Conservation (phyloP, 2,888 invertebrate genomes). For the Shargacucullia verbasci region DNA sequence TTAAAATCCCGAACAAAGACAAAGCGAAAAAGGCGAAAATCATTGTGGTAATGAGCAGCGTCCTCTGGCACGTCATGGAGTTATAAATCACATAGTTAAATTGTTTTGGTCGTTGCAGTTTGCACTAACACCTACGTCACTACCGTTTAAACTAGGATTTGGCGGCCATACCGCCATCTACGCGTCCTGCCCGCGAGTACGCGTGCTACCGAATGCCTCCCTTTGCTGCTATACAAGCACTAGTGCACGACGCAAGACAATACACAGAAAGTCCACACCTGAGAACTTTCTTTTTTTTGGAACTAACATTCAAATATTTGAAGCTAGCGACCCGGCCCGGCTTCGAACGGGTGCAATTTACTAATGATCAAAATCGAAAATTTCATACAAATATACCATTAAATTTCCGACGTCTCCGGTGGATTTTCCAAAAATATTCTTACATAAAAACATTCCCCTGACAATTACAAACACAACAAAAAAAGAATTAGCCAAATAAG, state of each 20-base stretch:
- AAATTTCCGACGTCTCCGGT: too few relatives aligned
- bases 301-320: too few relatives aligned
- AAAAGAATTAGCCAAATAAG: too few relatives aligned
- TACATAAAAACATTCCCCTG: too few relatives aligned
- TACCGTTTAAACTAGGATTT: conserved; percentile 17
- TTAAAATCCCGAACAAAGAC: conserved; percentile 67
- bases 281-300: too few relatives aligned
- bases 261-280: conserved; percentile 18
- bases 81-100: conserved; percentile 58
- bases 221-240: conserved; percentile 27
- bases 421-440: too few relatives aligned
- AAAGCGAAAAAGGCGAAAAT: conserved; percentile 71
- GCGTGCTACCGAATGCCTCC: conserved; percentile 50
- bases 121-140: conserved; percentile 56
- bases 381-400: too few relatives aligned
- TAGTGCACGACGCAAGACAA: not conserved
- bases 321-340: too few relatives aligned
- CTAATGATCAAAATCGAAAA: too few relatives aligned
- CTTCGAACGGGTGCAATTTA: too few relatives aligned
- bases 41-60: conserved; percentile 70
- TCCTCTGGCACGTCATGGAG: conserved; percentile 66
- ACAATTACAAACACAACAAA: too few relatives aligned
- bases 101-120: conserved; percentile 50
- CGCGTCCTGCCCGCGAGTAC: conserved; percentile 39
- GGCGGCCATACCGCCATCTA: conserved; percentile 41